Evolutionary conservation across 2,888 invertebrate species (phyloP).

Genomic region (Odontocolon sp.): DNA sequence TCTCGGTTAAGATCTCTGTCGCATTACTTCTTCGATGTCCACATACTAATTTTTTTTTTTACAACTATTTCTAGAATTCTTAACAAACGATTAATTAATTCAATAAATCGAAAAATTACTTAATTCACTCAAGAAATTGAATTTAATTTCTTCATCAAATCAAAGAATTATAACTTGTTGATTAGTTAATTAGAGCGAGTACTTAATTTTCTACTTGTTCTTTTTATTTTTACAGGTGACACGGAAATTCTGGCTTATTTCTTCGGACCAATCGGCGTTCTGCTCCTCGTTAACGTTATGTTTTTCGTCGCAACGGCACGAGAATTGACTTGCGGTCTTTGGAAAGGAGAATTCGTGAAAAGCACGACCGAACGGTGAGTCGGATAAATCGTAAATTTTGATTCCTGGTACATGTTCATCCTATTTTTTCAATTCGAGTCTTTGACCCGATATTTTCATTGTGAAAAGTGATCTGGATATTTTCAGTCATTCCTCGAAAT

Average conservation of each 20-base stretch:
- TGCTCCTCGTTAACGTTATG: conserved; percentile 89
- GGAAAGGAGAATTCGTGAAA: conserved; percentile 94
- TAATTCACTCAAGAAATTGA: background rate
- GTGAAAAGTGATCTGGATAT: conserved; percentile 7
- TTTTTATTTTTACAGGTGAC: conserved; percentile 83
- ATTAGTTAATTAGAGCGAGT: no score
- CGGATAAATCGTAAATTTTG: background rate
- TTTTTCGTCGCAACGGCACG: conserved; percentile 91
- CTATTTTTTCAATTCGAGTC: background rate
- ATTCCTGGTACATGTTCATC: background rate
- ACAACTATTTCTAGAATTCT: background rate
- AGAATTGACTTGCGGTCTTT: conserved; percentile 92
- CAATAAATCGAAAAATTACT: background rate
- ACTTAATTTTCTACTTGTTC: no score
- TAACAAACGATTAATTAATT: background rate
- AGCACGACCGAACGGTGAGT: conserved; percentile 88
- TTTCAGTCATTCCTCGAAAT: background rate
- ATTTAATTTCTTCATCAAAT: background rate
- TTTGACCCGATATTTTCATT: conserved; percentile 1
- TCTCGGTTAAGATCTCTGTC: conserved; percentile 38
- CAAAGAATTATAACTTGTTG: background rate
- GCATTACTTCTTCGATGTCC: background rate
- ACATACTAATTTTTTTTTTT: background rate
- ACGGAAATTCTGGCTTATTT: conserved; percentile 92
- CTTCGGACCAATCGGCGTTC: conserved; percentile 91